Conservation (phyloP, 2,888 invertebrate genomes). For the Thecocarcelia acutangulata region DNA sequence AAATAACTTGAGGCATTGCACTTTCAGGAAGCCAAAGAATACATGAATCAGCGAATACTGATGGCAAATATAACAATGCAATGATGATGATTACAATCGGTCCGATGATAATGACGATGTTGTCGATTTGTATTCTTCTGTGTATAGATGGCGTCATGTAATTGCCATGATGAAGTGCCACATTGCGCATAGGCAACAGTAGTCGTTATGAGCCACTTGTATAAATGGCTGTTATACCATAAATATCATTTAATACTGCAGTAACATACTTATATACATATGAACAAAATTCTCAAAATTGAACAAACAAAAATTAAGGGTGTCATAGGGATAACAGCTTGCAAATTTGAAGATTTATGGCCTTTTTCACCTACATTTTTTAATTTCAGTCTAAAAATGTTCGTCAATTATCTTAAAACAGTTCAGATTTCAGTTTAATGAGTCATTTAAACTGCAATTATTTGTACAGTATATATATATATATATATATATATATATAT, state of each 20-base stretch:
- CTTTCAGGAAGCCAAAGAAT: conserved; percentile 62
- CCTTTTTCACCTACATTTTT: conserved; percentile 58
- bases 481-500: too few relatives aligned
- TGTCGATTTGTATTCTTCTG: conserved; percentile 8
- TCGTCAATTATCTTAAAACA: too few relatives aligned
- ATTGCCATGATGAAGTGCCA: conserved; percentile 64
- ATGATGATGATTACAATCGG: conserved; percentile 13
- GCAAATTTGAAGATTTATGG: conserved; percentile 54
- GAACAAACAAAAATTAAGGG: conserved; percentile 21
- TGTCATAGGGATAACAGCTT: conserved; percentile 33
- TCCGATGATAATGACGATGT: conserved; percentile 23
- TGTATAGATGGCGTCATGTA: conserved; percentile 49
- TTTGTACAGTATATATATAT: too few relatives aligned
- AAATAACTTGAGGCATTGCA: conserved; percentile 65
- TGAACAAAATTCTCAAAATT: not conserved
- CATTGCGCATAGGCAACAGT: conserved; percentile 29
- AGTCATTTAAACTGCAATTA: too few relatives aligned
- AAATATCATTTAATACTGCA: conserved; percentile 69
- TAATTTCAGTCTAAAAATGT: too few relatives aligned
- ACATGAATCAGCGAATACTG: conserved; percentile 46
- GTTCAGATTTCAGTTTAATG: too few relatives aligned
- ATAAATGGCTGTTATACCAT: conserved; percentile 59
- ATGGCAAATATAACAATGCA: conserved; percentile 39
- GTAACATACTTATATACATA: conserved; percentile 58
- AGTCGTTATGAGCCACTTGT: conserved; percentile 34